Evolutionary conservation across 2,113 vertebrate species (phyloP).

Genomic region (Halichoeres trimaculatus): DNA sequence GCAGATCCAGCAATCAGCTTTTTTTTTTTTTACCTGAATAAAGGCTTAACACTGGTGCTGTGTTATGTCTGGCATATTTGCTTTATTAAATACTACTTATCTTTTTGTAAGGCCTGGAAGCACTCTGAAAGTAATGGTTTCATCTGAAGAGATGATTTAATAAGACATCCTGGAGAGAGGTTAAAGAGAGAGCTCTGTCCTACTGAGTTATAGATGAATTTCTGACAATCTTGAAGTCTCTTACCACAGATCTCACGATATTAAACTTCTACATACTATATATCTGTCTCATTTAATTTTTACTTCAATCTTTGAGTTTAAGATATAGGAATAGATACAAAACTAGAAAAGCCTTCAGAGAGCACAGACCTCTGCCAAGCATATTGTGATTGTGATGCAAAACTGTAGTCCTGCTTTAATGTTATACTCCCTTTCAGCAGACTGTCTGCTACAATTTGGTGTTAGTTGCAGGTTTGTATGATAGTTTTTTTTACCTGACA

Average conservation of each 20-base stretch:
- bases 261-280: neutral
- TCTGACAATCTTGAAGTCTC: neutral
- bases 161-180: constrained; percentile 5
- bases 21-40: constrained; percentile 22
- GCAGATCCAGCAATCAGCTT: neutral
- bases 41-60: constrained; percentile 5
- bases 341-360: too few species aligned
- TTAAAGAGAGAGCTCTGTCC: constrained; percentile 4
- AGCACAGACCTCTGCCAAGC: too few species aligned
- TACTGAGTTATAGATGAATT: constrained; percentile 1
- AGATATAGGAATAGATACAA: too few species aligned
- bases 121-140: constrained; percentile 17
- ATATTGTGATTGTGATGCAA: too few species aligned
- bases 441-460: too few species aligned
- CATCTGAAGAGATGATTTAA: constrained; percentile 34
- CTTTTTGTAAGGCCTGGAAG: constrained; percentile 19
- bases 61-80: neutral
- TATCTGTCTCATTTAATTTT: too few species aligned
- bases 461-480: too few species aligned
- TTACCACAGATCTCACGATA: neutral
- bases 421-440: too few species aligned
- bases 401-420: too few species aligned
- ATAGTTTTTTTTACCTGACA: too few species aligned
- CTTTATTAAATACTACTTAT: constrained; percentile 43
- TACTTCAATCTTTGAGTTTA: too few species aligned